Conservation (phyloP, 2,113 vertebrate species). For the Xerus inauris region DNA sequence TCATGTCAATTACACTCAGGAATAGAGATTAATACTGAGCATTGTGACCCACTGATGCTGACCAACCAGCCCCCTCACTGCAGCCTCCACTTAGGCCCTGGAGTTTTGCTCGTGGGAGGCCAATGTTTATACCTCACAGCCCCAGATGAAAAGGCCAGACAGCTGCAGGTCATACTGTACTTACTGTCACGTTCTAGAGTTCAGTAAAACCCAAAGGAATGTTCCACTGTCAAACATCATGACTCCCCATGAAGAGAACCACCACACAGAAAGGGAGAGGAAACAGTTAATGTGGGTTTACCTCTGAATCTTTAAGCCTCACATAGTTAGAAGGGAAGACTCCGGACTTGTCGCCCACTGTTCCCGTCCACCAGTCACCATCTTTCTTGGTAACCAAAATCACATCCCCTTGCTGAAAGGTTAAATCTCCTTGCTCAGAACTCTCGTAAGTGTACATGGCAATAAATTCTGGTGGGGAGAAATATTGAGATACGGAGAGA, state of each 20-base stretch:
- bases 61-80: background rate
- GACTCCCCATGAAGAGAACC: constrained; percentile 38
- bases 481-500: constrained; percentile 79
- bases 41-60: background rate
- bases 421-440: constrained; percentile 98
- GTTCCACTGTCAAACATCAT: background rate
- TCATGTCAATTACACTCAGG: background rate
- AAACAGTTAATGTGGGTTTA: constrained; percentile 83
- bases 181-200: background rate
- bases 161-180: background rate
- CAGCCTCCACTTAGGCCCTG: background rate
- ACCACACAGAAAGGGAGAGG: constrained; percentile 35
- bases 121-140: background rate
- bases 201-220: constrained; percentile 24
- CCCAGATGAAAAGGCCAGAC: background rate
- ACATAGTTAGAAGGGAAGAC: constrained; percentile 99
- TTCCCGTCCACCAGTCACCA: constrained; percentile 99
- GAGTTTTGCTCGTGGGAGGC: background rate
- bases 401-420: constrained; percentile 98
- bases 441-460: constrained; percentile 99
- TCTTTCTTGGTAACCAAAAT: constrained; percentile 98
- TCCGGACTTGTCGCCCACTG: constrained; percentile 93
- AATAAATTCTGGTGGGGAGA: constrained; percentile 92
- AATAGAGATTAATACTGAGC: background rate
- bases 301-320: constrained; percentile 97